Conservation (phyloP, 2,888 invertebrate genomes). For the Zaprionus lineosus region DNA sequence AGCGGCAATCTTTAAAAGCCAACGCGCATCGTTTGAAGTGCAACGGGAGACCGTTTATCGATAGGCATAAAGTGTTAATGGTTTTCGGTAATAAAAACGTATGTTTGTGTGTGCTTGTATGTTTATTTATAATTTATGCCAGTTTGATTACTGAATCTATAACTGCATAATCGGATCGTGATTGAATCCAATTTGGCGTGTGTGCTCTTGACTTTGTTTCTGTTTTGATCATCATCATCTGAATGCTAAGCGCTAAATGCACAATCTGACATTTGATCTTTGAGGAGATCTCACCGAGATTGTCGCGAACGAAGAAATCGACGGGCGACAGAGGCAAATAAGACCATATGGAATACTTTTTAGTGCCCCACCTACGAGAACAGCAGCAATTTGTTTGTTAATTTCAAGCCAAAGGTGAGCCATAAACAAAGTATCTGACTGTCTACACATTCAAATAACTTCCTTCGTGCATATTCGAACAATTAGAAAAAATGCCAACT, state of each 20-base stretch:
- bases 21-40: slow-evolving; percentile 13
- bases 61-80: slow-evolving; percentile 69
- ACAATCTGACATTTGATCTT: slow-evolving; percentile 69
- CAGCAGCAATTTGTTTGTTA: slow-evolving; percentile 47
- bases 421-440: background rate
- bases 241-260: slow-evolving; percentile 6
- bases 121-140: slow-evolving; percentile 70
- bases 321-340: slow-evolving; percentile 29
- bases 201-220: slow-evolving; percentile 75
- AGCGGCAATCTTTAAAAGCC: slow-evolving; percentile 20
- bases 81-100: slow-evolving; percentile 52
- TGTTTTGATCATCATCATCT: slow-evolving; percentile 1
- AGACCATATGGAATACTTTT: slow-evolving; percentile 64
- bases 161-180: slow-evolving; percentile 32
- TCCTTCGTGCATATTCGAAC: slow-evolving; percentile 37
- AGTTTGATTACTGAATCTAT: slow-evolving; percentile 26
- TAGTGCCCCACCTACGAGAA: slow-evolving; percentile 47
- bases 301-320: slow-evolving; percentile 25
- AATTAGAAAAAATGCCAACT: slow-evolving; percentile 51
- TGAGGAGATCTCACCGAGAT: slow-evolving; percentile 25
- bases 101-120: no score
- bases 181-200: slow-evolving; percentile 61
- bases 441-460: slow-evolving; percentile 58
- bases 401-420: slow-evolving; percentile 64
- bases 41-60: slow-evolving; percentile 26